Evolutionary conservation across 1,140 invertebrate genomes (phyloP).

Genomic region (Paraescarpia echinospica): DNA sequence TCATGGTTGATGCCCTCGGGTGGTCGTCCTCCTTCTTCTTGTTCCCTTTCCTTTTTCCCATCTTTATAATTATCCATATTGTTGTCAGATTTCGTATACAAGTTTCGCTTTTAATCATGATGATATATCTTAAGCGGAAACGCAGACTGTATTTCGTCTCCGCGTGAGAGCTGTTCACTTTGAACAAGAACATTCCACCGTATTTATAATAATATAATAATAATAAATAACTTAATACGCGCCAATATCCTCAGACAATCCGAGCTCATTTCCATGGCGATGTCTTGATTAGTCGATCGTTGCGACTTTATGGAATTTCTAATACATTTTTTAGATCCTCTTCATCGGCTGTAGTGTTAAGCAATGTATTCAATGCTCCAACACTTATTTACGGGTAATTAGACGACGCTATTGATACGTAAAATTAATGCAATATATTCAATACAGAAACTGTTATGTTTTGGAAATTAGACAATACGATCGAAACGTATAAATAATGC

Average conservation of each 20-base stretch:
- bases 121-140: neutral
- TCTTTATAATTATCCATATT: neutral
- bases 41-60: too few relatives aligned
- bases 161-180: neutral
- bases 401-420: neutral
- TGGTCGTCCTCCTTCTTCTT: too few relatives aligned
- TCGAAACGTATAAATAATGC: neutral
- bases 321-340: too few relatives aligned
- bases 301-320: too few relatives aligned
- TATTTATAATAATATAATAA: too few relatives aligned
- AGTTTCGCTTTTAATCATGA: neutral
- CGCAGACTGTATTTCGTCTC: neutral
- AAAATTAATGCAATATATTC: neutral
- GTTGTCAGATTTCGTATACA: neutral
- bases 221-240: too few relatives aligned
- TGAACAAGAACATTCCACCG: neutral
- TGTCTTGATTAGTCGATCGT: too few relatives aligned
- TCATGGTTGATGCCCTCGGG: too few relatives aligned
- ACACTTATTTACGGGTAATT: neutral
- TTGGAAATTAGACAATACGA: neutral
- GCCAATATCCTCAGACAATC: too few relatives aligned
- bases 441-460: neutral
- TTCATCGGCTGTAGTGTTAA: neutral
- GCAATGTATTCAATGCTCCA: neutral
- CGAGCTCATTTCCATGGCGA: too few relatives aligned